phyloP scores from a whole-genome alignment of 2,797 vertebrate species.

The Steatocranus sp. region DNA sequence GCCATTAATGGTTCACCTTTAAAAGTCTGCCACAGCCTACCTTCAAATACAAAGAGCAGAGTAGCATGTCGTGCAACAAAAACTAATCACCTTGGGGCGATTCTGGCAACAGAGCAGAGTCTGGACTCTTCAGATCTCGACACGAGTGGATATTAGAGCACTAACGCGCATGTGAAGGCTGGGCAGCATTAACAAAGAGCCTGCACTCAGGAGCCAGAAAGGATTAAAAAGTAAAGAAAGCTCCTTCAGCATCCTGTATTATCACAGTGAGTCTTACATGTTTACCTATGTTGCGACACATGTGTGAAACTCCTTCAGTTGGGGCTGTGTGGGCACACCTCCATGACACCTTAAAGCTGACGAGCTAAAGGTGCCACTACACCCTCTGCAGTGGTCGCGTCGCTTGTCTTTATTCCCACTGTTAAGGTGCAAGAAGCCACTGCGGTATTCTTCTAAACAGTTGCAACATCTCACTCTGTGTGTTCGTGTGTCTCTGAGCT shows the following conservation, averaged over 20 bases:
- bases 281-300: neutral
- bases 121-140: neutral
- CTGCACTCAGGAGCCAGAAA: neutral
- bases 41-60: neutral
- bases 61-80: neutral
- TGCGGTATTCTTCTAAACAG: fast-evolving
- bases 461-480: neutral
- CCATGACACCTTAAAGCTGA: neutral
- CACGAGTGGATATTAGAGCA: neutral
- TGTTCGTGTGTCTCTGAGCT: neutral
- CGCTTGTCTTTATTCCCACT: fast-evolving
- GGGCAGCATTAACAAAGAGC: neutral
- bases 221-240: neutral
- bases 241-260: neutral
- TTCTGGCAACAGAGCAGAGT: neutral
- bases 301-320: neutral
- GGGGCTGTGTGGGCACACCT: neutral
- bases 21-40: neutral
- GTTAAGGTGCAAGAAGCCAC: neutral
- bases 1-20: neutral
- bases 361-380: neutral
- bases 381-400: neutral
- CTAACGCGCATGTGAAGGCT: neutral
- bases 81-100: neutral
- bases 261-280: neutral